A percentile compares a stretch with the other conserved stretches of the same genome.
Conservation (phyloP, 2,888 invertebrate genomes). For the Anaspis maculata region DNA sequence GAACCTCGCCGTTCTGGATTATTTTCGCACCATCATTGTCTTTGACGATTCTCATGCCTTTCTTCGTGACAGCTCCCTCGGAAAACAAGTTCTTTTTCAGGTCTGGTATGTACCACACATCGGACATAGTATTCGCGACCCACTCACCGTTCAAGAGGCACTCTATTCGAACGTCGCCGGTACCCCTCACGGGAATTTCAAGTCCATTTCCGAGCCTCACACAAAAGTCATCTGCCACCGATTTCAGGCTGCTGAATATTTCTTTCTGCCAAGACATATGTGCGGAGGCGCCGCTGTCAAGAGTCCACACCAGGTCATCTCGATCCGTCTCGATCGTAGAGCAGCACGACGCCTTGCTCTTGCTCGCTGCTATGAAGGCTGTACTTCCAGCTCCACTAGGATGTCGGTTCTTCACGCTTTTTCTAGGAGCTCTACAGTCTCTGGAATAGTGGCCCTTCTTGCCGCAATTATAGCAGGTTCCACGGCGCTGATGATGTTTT, state of each 20-base stretch:
- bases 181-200: slow-evolving; percentile 18
- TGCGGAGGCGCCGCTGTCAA: slow-evolving; percentile 24
- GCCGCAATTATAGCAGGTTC: slow-evolving; percentile 14
- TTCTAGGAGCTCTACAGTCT: slow-evolving; percentile 9
- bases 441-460: slow-evolving; percentile 16
- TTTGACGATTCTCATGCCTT: slow-evolving; percentile 24
- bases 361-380: slow-evolving; percentile 7
- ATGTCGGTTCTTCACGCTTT: neutral
- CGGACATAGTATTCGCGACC: slow-evolving; percentile 16
- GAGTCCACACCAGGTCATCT: slow-evolving; percentile 16
- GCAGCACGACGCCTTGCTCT: neutral
- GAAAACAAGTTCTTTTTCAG: slow-evolving; percentile 32
- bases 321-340: neutral
- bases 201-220: slow-evolving; percentile 20
- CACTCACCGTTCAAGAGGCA: slow-evolving; percentile 20
- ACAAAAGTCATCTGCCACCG: slow-evolving; percentile 1
- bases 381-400: neutral
- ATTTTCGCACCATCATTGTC: slow-evolving; percentile 17
- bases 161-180: slow-evolving; percentile 20
- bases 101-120: slow-evolving; percentile 28
- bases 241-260: slow-evolving; percentile 10
- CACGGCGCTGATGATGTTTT: neutral
- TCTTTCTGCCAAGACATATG: slow-evolving; percentile 18
- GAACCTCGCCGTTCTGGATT: slow-evolving; percentile 8
- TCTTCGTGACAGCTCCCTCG: slow-evolving; percentile 24